These are phyloP conservation scores for Caerostris extrusa DNA, from an alignment of 1,140 invertebrate genomes.

Conservation along the genomic window DNA sequence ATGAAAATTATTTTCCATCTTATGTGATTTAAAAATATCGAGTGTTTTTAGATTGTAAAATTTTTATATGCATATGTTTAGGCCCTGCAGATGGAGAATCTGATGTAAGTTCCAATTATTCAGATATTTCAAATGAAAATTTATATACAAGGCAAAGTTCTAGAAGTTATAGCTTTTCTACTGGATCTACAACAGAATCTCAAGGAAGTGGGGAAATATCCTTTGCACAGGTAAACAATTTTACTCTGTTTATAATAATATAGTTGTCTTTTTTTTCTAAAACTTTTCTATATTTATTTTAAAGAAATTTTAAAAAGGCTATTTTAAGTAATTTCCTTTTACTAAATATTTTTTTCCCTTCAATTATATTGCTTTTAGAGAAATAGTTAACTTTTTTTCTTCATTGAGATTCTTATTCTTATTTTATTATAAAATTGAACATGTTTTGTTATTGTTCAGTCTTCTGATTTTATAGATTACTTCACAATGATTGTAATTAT, in stretches of 20 bases:
- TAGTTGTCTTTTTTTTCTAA: not conserved
- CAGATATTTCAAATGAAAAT: constrained; percentile 68
- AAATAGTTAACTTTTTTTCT: too few relatives aligned
- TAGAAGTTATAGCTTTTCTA: constrained; percentile 47
- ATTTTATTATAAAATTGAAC: too few relatives aligned
- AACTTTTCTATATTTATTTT: not conserved
- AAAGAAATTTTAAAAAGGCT: too few relatives aligned
- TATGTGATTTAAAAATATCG: not conserved
- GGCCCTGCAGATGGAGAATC: constrained; percentile 65
- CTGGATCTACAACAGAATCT: constrained; percentile 58
- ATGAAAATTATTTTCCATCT: too few relatives aligned
- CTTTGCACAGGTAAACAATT: not conserved
- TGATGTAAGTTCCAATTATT: constrained; percentile 54
- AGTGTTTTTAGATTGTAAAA: not conserved
- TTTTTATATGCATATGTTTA: not conserved
- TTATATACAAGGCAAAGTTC: not conserved
- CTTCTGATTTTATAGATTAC: too few relatives aligned
- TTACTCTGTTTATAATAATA: not conserved
- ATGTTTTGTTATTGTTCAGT: too few relatives aligned
- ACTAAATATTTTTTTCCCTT: too few relatives aligned
- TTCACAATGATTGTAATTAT: too few relatives aligned
- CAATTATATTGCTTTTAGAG: too few relatives aligned
- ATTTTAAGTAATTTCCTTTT: too few relatives aligned
- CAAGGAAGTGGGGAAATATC: constrained; percentile 48
- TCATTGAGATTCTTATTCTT: too few relatives aligned